Percentiles rank a stretch among this genome's conserved stretches.
phyloP scores from a whole-genome alignment of 2,888 invertebrate genomes.

The Yponomeuta malinellus region DNA sequence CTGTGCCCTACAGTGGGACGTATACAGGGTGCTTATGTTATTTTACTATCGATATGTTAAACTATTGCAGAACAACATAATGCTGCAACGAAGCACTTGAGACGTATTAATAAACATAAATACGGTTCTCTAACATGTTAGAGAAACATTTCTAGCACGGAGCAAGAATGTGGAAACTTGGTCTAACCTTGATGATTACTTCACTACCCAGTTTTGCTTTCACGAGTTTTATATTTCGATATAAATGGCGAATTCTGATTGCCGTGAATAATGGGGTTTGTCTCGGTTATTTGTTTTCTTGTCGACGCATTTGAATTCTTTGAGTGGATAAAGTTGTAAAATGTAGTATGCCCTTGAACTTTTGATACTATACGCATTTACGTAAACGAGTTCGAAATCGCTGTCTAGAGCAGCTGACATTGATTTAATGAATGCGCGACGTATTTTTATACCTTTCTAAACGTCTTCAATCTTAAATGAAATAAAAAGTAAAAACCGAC shows the following conservation, averaged over 20 bases:
- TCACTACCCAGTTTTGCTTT: not conserved
- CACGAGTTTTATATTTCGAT: constrained; percentile 3
- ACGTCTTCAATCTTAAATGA: no score
- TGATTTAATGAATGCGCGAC: not conserved
- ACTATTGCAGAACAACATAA: not conserved
- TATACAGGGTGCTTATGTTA: no score
- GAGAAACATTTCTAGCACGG: not conserved
- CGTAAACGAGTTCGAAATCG: not conserved
- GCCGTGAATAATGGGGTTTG: not conserved
- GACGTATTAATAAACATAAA: not conserved
- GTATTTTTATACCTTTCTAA: not conserved
- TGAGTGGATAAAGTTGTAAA: not conserved
- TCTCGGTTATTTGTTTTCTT: not conserved
- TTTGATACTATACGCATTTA: not conserved
- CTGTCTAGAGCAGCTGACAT: not conserved
- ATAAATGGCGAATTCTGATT: not conserved
- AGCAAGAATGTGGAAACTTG: not conserved
- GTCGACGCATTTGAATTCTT: not conserved
- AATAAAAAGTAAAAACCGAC: no score
- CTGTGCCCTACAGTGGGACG: no score
- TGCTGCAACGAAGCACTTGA: not conserved
- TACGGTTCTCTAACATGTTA: not conserved
- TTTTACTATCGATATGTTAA: not conserved
- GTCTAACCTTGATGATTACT: constrained; percentile 6
- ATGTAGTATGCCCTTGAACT: not conserved